Percentiles rank a stretch among this genome's conserved stretches.
phyloP scores from a whole-genome alignment of 2,888 invertebrate genomes.

The Metallyticus violacea region DNA sequence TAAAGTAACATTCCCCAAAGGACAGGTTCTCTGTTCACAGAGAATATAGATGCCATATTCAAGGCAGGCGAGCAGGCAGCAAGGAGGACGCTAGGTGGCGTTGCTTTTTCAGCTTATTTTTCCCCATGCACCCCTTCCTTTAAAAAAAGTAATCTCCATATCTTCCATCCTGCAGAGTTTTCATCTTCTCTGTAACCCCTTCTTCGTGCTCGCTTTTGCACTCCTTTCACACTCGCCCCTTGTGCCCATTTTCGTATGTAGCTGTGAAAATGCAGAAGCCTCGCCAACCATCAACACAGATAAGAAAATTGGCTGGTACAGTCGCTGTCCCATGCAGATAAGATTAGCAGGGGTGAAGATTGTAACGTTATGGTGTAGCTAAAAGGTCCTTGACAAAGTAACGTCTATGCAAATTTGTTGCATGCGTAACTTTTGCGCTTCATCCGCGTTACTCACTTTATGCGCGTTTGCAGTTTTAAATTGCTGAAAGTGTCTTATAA shows the following conservation, averaged over 20 bases:
- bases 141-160: neutral
- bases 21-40: neutral
- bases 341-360: neutral
- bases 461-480: neutral
- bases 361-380: neutral
- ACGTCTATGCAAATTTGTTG: neutral
- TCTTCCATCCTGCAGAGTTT: neutral
- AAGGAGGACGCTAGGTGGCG: neutral
- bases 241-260: constrained; percentile 1
- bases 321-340: neutral
- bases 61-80: neutral
- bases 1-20: neutral
- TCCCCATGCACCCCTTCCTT: neutral
- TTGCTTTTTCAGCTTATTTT: neutral
- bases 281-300: neutral
- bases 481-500: neutral
- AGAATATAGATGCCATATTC: neutral
- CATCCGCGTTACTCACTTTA: neutral
- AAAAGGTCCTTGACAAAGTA: neutral
- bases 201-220: neutral
- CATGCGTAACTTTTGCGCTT: neutral
- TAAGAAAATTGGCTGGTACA: constrained; percentile 1
- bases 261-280: neutral
- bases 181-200: neutral
- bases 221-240: neutral